Evolutionary conservation across 1,140 invertebrate species (phyloP).

Genomic region (Drosophila eugracilis): DNA sequence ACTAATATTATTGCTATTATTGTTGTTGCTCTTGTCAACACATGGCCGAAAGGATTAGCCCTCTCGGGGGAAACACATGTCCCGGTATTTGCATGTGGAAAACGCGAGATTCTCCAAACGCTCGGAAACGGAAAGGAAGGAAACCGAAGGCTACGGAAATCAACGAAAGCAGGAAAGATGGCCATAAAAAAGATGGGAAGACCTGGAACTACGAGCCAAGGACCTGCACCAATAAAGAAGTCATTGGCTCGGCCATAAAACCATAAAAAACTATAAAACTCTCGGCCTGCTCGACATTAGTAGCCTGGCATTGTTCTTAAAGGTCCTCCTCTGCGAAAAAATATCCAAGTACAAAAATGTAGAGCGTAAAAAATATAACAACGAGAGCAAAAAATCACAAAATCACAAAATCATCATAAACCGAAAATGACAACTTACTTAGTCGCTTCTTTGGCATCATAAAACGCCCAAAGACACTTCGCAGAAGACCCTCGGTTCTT

Average conservation of each 20-base stretch:
- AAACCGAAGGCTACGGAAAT: constrained; percentile 33
- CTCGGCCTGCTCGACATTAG: constrained; percentile 69
- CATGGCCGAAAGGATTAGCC: constrained; percentile 74
- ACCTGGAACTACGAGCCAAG: constrained; percentile 45
- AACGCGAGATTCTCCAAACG: not conserved
- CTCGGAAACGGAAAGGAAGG: constrained; percentile 76
- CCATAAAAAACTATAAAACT: constrained; percentile 67
- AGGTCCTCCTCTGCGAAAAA: constrained; percentile 28
- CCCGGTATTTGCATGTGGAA: constrained; percentile 55
- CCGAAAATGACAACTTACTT: constrained; percentile 67
- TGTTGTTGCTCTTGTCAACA: constrained; percentile 50
- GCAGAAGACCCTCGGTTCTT: constrained; percentile 40
- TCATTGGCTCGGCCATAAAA: constrained; percentile 70
- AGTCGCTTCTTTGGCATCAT: constrained; percentile 53
- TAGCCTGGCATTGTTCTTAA: constrained; percentile 51
- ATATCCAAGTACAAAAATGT: constrained; percentile 50
- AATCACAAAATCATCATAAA: constrained; percentile 72
- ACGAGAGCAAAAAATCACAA: constrained; percentile 73
- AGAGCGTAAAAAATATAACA: constrained; percentile 83
- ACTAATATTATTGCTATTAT: constrained; percentile 29
- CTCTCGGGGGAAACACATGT: constrained; percentile 36
- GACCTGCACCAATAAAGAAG: constrained; percentile 80
- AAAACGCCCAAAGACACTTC: constrained; percentile 43
- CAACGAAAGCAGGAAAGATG: not conserved
- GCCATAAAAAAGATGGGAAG: constrained; percentile 33